A percentile compares a stretch with the other conserved stretches of the same genome.
Conservation (phyloP, 2,888 invertebrate genomes). For the Chrysomela aeneicollis region DNA sequence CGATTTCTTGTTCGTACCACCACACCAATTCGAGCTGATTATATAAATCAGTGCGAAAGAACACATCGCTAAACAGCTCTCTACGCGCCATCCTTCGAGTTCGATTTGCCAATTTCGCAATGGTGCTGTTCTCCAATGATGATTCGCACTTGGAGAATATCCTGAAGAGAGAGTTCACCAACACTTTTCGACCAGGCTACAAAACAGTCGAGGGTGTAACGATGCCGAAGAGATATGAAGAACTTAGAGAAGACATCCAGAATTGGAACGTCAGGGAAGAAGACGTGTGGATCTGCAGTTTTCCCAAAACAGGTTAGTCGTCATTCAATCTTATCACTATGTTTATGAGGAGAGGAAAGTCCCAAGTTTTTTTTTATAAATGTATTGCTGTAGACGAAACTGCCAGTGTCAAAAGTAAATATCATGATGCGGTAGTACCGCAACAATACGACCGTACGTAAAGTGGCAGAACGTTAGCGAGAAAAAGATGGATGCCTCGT, state of each 20-base stretch:
- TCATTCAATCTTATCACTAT: neutral
- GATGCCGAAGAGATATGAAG: slow-evolving; percentile 59
- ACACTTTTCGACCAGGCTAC: slow-evolving; percentile 50
- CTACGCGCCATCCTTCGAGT: neutral
- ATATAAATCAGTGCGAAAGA: slow-evolving; percentile 1
- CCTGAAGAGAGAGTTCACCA: slow-evolving; percentile 50
- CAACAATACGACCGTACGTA: too few species aligned
- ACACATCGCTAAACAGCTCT: neutral
- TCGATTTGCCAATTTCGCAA: neutral
- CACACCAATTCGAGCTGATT: neutral
- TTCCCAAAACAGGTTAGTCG: slow-evolving; percentile 65
- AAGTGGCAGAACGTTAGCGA: too few species aligned
- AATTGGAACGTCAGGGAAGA: slow-evolving; percentile 62
- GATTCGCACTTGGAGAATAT: slow-evolving; percentile 43
- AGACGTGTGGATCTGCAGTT: slow-evolving; percentile 66
- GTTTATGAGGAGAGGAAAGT: neutral
- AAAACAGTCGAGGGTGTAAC: slow-evolving; percentile 55
- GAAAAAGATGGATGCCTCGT: too few species aligned
- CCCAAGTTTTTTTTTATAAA: too few species aligned
- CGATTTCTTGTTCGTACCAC: neutral
- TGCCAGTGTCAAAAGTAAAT: too few species aligned
- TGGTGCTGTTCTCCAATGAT: slow-evolving; percentile 25
- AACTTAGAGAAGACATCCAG: slow-evolving; percentile 59
- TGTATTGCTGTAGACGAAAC: too few species aligned
- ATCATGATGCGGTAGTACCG: too few species aligned